A percentile compares a stretch with the other conserved stretches of the same genome.
Conservation (phyloP, 2,797 vertebrate genomes). For the Propithecus deckenii region DNA sequence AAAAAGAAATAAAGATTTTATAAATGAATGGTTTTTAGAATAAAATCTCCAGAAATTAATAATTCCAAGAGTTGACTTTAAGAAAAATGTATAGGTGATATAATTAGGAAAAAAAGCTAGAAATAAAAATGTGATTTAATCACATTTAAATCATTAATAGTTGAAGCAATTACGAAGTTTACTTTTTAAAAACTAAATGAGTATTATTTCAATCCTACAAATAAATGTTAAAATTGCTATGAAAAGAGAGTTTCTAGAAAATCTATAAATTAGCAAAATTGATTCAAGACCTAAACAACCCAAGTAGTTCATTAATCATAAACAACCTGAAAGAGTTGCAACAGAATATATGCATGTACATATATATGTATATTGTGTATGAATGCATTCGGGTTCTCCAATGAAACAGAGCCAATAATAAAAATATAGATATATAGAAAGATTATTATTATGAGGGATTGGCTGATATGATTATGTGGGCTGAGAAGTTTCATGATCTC, state of each 20-base stretch:
- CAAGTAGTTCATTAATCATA: slow-evolving; percentile 16
- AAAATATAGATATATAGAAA: neutral
- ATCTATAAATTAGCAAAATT: neutral
- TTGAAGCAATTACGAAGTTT: neutral
- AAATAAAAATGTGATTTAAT: neutral
- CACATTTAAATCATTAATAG: neutral
- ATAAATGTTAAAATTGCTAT: slow-evolving; percentile 9
- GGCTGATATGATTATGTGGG: neutral
- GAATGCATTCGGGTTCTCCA: neutral
- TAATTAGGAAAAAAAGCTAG: neutral
- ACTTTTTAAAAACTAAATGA: neutral
- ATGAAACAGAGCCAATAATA: neutral
- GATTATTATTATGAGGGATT: neutral
- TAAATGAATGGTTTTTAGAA: neutral
- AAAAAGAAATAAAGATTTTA: neutral
- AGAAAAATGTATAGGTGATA: neutral
- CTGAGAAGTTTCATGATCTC: neutral
- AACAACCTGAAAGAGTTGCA: neutral
- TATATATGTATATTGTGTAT: neutral
- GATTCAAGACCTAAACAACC: neutral
- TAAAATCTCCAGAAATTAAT: neutral
- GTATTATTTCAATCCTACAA: neutral
- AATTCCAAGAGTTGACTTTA: neutral
- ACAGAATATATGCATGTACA: neutral
- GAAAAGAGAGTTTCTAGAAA: neutral